A percentile compares a stretch with the other conserved stretches of the same genome.
These are phyloP conservation scores for Holothuria leucospilota DNA, from an alignment of 53 echinoderm and acorn worm species.

Conservation along the genomic window DNA sequence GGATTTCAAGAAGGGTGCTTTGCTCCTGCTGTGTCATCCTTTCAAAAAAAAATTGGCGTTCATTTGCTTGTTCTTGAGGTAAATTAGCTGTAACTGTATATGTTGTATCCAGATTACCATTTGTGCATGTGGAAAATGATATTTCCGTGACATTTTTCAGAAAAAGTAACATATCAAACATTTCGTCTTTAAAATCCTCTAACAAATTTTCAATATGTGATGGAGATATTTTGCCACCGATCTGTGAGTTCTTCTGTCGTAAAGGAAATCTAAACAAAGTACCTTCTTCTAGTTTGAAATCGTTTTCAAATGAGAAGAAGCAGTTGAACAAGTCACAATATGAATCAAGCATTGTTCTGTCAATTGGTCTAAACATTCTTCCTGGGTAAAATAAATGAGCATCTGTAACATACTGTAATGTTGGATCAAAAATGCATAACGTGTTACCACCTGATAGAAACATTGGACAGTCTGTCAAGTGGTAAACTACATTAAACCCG, in stretches of 20 bases:
- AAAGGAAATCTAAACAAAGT: conserved; percentile 29
- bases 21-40: background rate
- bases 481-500: conserved; percentile 93
- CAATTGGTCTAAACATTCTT: conserved; percentile 26
- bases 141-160: conserved; percentile 11
- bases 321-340: conserved; percentile 12
- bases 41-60: background rate
- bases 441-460: conserved; percentile 75
- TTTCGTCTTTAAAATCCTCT: conserved; percentile 15
- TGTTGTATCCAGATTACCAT: background rate
- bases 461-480: conserved; percentile 90
- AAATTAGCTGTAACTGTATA: conserved; percentile 19
- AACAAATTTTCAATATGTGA: background rate
- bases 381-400: conserved; percentile 62
- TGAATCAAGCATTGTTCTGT: background rate
- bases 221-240: background rate
- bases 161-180: conserved; percentile 28
- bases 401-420: conserved; percentile 57
- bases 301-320: background rate
- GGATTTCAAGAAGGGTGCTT: no score
- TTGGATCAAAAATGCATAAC: conserved; percentile 86
- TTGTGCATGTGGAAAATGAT: background rate
- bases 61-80: background rate
- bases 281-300: background rate
- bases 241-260: background rate